Evolutionary conservation across 2,888 invertebrate species (phyloP).

Genomic region (Hololepta plana): DNA sequence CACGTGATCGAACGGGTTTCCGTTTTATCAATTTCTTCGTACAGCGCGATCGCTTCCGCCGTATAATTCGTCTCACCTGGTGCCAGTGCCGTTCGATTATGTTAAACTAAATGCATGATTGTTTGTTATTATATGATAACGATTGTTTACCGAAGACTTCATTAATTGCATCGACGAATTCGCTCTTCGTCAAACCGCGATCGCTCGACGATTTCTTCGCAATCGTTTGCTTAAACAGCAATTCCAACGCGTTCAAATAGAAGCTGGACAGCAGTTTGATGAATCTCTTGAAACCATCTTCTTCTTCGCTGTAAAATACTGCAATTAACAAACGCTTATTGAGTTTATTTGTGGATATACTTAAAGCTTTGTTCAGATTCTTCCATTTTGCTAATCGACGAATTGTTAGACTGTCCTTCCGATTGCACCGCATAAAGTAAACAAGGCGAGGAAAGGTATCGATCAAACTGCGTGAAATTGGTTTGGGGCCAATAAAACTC

Average conservation of each 20-base stretch:
- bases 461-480: too few relatives aligned
- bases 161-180: constrained; percentile 22
- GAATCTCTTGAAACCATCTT: too few relatives aligned
- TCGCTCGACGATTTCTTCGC: constrained; percentile 8
- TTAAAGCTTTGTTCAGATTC: too few relatives aligned
- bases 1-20: constrained; percentile 18
- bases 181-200: constrained; percentile 17
- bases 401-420: too few relatives aligned
- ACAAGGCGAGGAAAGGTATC: too few relatives aligned
- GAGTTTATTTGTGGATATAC: too few relatives aligned
- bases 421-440: too few relatives aligned
- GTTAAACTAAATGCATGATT: constrained; percentile 1
- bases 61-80: constrained; percentile 20
- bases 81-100: too few relatives aligned
- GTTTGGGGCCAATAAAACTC: too few relatives aligned
- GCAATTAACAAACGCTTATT: too few relatives aligned
- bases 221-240: constrained; percentile 15
- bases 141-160: constrained; percentile 18
- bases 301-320: too few relatives aligned
- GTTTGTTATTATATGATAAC: not conserved
- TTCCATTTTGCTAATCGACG: too few relatives aligned
- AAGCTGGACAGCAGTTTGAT: constrained; percentile 12
- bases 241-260: constrained; percentile 15
- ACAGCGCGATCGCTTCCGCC: constrained; percentile 19
- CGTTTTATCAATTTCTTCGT: constrained; percentile 18